These are phyloP conservation scores for Furcula furcula DNA, from an alignment of 2,888 invertebrate genomes.

Conservation along the genomic window DNA sequence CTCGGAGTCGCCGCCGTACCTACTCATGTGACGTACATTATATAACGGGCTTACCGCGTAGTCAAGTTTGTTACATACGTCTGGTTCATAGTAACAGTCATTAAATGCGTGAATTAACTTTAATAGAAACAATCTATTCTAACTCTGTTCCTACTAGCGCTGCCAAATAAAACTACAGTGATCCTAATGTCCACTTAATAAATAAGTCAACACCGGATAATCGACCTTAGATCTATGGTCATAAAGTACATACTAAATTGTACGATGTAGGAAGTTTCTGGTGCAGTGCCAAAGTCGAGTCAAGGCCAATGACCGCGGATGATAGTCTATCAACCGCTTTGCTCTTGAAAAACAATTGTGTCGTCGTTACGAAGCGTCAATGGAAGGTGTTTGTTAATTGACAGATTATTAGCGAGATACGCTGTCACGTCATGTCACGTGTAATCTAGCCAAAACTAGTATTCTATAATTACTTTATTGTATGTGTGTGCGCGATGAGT, in stretches of 20 bases:
- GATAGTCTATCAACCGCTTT: constrained; percentile 37
- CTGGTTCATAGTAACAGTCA: background rate
- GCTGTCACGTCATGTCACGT: constrained; percentile 9
- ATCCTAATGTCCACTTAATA: constrained; percentile 9
- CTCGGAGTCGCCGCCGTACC: too few species aligned
- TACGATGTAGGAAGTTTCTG: constrained; percentile 26
- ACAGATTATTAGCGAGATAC: constrained; percentile 7
- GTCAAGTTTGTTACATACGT: too few species aligned
- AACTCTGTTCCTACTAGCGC: constrained; percentile 26
- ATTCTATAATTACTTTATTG: constrained; percentile 11
- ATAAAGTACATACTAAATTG: constrained; percentile 9
- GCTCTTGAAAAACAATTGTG: constrained; percentile 40
- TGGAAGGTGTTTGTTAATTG: constrained; percentile 16
- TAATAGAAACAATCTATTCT: constrained; percentile 27
- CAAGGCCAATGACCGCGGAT: constrained; percentile 56
- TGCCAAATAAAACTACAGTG: constrained; percentile 28
- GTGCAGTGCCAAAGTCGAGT: constrained; percentile 46
- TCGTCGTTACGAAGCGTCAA: constrained; percentile 14
- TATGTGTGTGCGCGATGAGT: background rate
- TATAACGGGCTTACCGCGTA: too few species aligned
- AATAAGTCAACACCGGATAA: constrained; percentile 5
- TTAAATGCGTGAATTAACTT: constrained; percentile 26
- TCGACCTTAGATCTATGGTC: background rate
- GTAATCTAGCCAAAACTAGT: constrained; percentile 18
- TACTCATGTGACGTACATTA: too few species aligned